phyloP scores from a whole-genome alignment of 2,797 vertebrate genomes.

The Melanotaenia trifasciata region DNA sequence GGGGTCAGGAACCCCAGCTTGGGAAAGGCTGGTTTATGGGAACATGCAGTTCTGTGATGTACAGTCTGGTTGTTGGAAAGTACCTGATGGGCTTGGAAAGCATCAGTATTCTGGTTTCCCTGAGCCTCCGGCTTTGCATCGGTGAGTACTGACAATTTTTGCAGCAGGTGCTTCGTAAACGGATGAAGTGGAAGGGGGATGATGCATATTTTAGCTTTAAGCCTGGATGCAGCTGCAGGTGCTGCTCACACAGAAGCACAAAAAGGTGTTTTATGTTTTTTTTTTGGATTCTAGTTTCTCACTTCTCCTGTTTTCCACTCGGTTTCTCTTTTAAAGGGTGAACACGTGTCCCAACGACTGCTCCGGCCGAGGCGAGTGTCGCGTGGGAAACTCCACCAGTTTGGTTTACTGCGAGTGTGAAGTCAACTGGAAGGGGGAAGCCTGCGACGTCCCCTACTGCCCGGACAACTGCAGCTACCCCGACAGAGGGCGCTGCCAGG shows the following conservation, averaged over 20 bases:
- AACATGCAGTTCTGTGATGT: too few species aligned
- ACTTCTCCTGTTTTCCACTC: neutral
- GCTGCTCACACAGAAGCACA: slow-evolving; percentile 5
- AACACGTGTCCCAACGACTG: slow-evolving; percentile 95
- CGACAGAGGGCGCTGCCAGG: slow-evolving; percentile 83
- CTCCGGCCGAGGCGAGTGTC: slow-evolving; percentile 90
- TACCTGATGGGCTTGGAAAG: too few species aligned
- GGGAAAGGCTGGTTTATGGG: too few species aligned
- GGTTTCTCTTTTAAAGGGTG: slow-evolving; percentile 77
- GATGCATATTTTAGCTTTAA: slow-evolving; percentile 15
- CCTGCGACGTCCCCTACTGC: slow-evolving; percentile 93
- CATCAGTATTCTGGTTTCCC: neutral
- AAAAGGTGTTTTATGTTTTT: slow-evolving; percentile 28
- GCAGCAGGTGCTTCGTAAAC: slow-evolving; percentile 10
- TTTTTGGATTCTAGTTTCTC: neutral
- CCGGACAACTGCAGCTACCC: slow-evolving; percentile 85
- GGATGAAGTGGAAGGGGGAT: neutral
- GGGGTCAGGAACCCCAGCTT: too few species aligned
- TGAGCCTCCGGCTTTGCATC: neutral
- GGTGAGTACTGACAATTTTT: slow-evolving; percentile 10
- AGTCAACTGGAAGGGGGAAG: slow-evolving; percentile 90
- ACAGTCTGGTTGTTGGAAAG: too few species aligned
- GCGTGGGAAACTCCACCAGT: slow-evolving; percentile 68
- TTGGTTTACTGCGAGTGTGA: slow-evolving; percentile 87
- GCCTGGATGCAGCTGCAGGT: neutral